Conservation (phyloP, 2,797 vertebrate genomes). For the Setipinna tenuifilis region DNA sequence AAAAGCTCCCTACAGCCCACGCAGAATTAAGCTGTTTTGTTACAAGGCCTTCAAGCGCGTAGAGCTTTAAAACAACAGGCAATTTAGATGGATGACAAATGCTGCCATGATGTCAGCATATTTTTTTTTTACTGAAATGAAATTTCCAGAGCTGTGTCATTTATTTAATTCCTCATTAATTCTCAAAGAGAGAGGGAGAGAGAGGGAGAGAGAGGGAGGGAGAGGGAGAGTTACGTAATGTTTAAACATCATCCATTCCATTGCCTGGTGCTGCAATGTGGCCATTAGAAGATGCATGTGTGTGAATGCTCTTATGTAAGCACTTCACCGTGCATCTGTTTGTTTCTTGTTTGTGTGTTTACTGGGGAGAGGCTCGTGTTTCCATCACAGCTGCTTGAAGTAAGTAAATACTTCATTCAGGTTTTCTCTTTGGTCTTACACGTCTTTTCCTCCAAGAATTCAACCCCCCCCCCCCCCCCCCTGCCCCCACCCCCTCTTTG, state of each 20-base stretch:
- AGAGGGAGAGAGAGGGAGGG: too few species aligned
- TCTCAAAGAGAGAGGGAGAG: background rate
- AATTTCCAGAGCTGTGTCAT: constrained; percentile 28
- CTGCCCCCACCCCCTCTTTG: too few species aligned
- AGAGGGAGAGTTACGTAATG: background rate
- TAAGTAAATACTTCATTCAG: constrained; percentile 9
- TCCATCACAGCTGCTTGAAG: constrained; percentile 21
- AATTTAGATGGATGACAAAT: constrained; percentile 2
- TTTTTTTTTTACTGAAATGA: constrained; percentile 14
- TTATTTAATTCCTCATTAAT: constrained; percentile 25
- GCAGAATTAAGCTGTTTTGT: background rate
- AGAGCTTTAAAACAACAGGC: background rate
- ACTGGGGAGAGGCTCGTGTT: constrained; percentile 45
- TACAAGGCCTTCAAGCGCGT: background rate
- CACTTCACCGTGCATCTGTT: constrained; percentile 49
- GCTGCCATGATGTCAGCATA: constrained; percentile 1
- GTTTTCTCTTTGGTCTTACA: constrained; percentile 3
- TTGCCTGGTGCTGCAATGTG: background rate
- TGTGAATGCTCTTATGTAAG: constrained; percentile 31
- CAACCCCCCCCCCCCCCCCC: too few species aligned
- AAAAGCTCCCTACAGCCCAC: background rate
- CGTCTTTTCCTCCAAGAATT: background rate
- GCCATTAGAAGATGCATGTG: background rate
- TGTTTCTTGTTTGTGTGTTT: constrained; percentile 61
- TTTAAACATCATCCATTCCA: constrained; percentile 24